These are phyloP conservation scores for Dryococelus australis DNA, from an alignment of 2,888 invertebrate species.

Conservation along the genomic window DNA sequence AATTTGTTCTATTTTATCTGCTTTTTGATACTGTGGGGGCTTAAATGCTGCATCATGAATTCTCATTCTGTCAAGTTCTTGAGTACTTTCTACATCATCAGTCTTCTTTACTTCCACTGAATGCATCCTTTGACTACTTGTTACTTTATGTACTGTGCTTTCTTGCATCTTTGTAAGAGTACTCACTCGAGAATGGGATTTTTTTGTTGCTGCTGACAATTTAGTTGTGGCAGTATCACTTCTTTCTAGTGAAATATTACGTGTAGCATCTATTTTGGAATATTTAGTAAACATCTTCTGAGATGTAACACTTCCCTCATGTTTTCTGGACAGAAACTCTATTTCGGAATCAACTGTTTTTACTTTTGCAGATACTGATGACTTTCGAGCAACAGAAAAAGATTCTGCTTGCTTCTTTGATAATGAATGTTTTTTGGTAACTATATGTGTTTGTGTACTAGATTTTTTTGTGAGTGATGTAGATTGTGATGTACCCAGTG, in stretches of 20 bases:
- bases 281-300: conserved; percentile 7
- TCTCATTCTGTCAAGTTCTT: neutral
- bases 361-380: neutral
- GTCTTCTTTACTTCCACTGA: neutral
- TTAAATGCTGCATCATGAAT: neutral
- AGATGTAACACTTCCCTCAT: conserved; percentile 25
- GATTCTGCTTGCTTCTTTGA: neutral
- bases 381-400: neutral
- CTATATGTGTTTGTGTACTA: neutral
- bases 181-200: neutral
- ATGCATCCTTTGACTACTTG: neutral
- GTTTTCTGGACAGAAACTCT: conserved; percentile 19
- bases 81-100: neutral
- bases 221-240: conserved; percentile 40
- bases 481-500: neutral
- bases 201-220: neutral
- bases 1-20: neutral
- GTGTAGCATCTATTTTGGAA: conserved; percentile 34
- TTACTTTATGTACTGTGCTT: neutral
- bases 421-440: neutral
- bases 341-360: conserved; percentile 27
- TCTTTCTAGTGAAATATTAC: conserved; percentile 42
- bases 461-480: neutral
- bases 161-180: neutral
- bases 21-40: neutral